phyloP scores from a whole-genome alignment of 2,888 invertebrate species.

The Hyalella azteca region DNA sequence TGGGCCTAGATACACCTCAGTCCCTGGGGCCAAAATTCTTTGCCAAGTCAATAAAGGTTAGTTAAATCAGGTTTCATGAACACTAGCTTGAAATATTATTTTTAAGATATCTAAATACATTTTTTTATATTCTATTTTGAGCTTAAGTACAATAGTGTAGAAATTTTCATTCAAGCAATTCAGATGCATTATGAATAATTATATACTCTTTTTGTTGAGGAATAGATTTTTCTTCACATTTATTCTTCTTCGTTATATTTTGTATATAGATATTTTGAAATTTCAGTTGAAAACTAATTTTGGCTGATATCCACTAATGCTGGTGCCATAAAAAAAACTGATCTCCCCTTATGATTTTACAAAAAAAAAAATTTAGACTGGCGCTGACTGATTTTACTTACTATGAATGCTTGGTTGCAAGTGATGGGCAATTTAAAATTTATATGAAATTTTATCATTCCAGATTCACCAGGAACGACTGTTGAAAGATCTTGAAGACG shows the following conservation, averaged over 20 bases:
- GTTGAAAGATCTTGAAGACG: constrained; percentile 18
- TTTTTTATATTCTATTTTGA: not conserved
- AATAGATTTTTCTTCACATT: not conserved
- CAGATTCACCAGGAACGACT: not conserved
- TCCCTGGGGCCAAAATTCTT: constrained; percentile 10
- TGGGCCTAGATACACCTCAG: not conserved
- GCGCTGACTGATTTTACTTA: not conserved
- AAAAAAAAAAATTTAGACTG: not conserved
- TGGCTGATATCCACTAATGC: not conserved
- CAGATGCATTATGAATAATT: not conserved
- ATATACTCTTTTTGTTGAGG: not conserved
- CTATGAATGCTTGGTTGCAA: not conserved
- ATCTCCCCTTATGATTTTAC: not conserved
- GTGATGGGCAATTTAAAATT: not conserved
- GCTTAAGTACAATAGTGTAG: not conserved
- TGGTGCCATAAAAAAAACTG: not conserved
- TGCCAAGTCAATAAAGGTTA: constrained; percentile 1
- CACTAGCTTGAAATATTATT: not conserved
- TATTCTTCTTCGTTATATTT: too few species aligned
- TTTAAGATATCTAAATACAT: not conserved
- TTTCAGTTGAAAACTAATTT: not conserved
- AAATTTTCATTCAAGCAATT: not conserved
- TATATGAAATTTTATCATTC: not conserved
- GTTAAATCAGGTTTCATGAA: not conserved
- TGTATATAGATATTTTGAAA: not conserved